Percentiles rank a stretch among this genome's conserved stretches.
Evolutionary conservation across 2,113 vertebrate species (phyloP).

Genomic region (Nanorana parkeri): DNA sequence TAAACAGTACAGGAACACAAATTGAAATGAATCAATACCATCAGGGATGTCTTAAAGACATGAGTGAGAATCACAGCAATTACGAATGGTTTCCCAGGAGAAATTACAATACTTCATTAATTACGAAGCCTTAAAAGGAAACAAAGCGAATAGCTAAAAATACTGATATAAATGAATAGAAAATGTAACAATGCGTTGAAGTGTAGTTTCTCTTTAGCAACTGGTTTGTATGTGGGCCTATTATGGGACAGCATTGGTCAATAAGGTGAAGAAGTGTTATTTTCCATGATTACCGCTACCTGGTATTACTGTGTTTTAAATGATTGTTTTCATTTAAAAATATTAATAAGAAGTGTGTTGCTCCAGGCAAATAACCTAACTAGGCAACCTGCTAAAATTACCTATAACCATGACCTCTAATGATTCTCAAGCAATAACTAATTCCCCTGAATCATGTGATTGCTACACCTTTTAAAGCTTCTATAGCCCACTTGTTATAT

Average conservation of each 20-base stretch:
- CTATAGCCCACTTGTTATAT: too few species aligned
- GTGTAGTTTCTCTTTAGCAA: not conserved
- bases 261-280: not conserved
- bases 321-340: too few species aligned
- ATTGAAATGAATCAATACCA: slow-evolving; percentile 70
- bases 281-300: too few species aligned
- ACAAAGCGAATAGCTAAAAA: slow-evolving; percentile 64
- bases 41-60: slow-evolving; percentile 69
- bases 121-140: slow-evolving; percentile 73
- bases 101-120: slow-evolving; percentile 75
- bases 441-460: too few species aligned
- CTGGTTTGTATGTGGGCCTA: not conserved
- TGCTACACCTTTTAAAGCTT: too few species aligned
- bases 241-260: not conserved
- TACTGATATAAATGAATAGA: slow-evolving; percentile 65
- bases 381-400: too few species aligned
- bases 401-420: too few species aligned
- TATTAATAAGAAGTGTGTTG: too few species aligned
- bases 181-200: slow-evolving; percentile 51
- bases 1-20: slow-evolving; percentile 63
- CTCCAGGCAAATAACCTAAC: too few species aligned
- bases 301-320: too few species aligned
- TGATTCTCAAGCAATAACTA: too few species aligned
- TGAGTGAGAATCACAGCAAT: slow-evolving; percentile 74
- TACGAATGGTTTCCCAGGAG: slow-evolving; percentile 72